Conservation (phyloP, 1,140 invertebrate species). For the Paramacrobiotus metropolitanus region DNA sequence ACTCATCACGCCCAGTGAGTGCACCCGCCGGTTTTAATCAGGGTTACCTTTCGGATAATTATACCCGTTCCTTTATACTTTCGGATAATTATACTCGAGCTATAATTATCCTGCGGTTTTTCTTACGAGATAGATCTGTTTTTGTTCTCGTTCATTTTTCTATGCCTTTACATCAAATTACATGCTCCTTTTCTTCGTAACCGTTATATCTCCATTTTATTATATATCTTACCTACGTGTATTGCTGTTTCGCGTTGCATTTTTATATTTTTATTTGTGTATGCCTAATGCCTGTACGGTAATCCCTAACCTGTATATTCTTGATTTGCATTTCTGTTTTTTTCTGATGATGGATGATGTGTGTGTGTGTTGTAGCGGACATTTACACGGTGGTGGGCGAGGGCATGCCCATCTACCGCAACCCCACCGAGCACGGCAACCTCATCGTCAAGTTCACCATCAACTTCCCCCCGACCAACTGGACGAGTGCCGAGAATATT, state of each 20-base stretch:
- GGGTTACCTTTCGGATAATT: too few relatives aligned
- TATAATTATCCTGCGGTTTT: too few relatives aligned
- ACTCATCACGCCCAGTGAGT: slow-evolving; percentile 37
- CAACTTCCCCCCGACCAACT: slow-evolving; percentile 55
- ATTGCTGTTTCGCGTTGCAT: slow-evolving; percentile 18
- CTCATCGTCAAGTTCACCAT: slow-evolving; percentile 66
- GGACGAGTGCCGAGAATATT: slow-evolving; percentile 39
- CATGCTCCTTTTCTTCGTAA: too few relatives aligned
- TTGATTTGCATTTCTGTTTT: too few relatives aligned
- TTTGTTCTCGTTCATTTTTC: too few relatives aligned
- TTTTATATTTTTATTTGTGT: slow-evolving; percentile 10
- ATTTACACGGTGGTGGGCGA: slow-evolving; percentile 28
- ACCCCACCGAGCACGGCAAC: slow-evolving; percentile 57
- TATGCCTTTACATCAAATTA: too few relatives aligned
- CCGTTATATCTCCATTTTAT: too few relatives aligned
- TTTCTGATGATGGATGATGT: slow-evolving; percentile 21
- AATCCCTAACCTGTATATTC: too few relatives aligned
- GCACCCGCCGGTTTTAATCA: too few relatives aligned
- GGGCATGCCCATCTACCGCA: slow-evolving; percentile 37
- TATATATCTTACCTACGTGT: slow-evolving; percentile 7
- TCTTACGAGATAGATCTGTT: too few relatives aligned
- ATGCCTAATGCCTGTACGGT: neutral
- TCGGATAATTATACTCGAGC: too few relatives aligned
- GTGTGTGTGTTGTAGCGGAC: slow-evolving; percentile 19
- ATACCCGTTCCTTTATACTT: too few relatives aligned